Conservation (phyloP, 2,888 invertebrate species). For the Brachyptera risi region DNA sequence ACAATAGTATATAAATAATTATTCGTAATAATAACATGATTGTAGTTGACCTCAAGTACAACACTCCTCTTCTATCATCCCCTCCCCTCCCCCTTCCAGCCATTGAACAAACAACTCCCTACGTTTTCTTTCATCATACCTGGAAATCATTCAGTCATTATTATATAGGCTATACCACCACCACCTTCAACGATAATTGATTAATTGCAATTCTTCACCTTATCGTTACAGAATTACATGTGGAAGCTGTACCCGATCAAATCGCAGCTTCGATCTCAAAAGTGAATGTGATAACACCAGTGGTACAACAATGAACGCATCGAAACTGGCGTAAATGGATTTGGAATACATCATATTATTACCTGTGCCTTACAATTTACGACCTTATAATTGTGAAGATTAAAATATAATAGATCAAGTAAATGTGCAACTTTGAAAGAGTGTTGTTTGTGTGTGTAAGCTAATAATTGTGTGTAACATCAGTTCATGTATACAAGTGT, state of each 20-base stretch:
- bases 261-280: too few relatives aligned
- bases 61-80: neutral
- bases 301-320: neutral
- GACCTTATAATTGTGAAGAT: constrained; percentile 31
- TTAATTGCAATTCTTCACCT: too few relatives aligned
- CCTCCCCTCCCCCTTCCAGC: too few relatives aligned
- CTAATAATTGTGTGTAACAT: constrained; percentile 8
- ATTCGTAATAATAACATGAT: too few relatives aligned
- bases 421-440: neutral
- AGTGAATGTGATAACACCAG: neutral
- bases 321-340: neutral
- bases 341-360: neutral
- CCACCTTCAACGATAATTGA: too few relatives aligned
- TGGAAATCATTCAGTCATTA: constrained; percentile 7
- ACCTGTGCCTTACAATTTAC: constrained; percentile 29
- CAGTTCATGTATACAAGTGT: neutral
- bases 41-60: constrained; percentile 14
- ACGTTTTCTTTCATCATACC: constrained; percentile 7
- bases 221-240: too few relatives aligned
- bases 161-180: too few relatives aligned
- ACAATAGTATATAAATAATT: too few relatives aligned
- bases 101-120: too few relatives aligned
- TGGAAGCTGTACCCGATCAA: too few relatives aligned
- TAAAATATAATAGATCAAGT: neutral
- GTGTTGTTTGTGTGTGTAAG: constrained; percentile 11